Conservation (phyloP, 2,797 vertebrate genomes). For the Taenioides sp. region DNA sequence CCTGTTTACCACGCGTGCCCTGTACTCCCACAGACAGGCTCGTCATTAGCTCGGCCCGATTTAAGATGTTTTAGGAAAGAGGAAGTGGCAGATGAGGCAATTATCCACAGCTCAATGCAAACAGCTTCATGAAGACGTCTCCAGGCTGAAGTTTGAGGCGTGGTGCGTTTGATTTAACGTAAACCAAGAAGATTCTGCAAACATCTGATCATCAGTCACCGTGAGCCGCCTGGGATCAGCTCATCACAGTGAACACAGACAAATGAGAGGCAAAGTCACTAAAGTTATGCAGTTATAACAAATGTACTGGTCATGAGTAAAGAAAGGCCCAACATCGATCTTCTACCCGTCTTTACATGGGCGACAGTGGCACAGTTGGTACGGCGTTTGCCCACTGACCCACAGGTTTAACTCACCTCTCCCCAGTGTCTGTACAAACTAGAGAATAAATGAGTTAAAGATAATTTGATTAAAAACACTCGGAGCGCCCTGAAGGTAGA, state of each 20-base stretch:
- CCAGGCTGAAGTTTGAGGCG: background rate
- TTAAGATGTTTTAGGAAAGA: slow-evolving; percentile 15
- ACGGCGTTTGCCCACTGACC: no score
- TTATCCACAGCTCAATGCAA: slow-evolving; percentile 1
- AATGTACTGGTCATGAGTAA: background rate
- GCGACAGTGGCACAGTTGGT: no score
- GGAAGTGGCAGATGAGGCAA: slow-evolving; percentile 2
- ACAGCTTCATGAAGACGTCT: background rate
- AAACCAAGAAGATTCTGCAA: background rate
- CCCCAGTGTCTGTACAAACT: no score
- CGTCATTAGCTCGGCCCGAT: slow-evolving; percentile 32
- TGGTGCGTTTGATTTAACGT: background rate
- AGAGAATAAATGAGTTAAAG: no score
- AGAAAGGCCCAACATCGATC: background rate
- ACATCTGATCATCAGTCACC: background rate
- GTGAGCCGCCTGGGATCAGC: no score
- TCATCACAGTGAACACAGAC: no score
- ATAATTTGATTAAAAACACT: no score
- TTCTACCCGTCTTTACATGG: background rate
- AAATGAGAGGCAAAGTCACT: background rate
- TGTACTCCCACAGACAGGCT: slow-evolving; percentile 29
- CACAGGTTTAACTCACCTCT: no score
- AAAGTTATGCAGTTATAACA: background rate
- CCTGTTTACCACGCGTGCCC: slow-evolving; percentile 44
- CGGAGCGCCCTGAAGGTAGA: no score